phyloP scores from a whole-genome alignment of 2,113 vertebrate species.

The Podocnemis expansa region DNA sequence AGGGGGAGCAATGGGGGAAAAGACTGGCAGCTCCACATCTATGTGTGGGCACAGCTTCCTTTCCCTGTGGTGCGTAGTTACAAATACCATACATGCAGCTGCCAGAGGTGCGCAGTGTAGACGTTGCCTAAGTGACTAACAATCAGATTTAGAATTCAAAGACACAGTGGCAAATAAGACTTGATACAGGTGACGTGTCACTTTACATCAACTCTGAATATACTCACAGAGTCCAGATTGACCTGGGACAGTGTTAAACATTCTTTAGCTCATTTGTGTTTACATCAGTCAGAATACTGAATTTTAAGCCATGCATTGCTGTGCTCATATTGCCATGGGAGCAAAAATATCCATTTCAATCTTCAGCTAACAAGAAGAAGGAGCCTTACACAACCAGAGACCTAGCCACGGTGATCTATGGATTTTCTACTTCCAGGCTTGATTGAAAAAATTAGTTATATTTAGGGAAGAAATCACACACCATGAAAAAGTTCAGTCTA shows the following conservation, averaged over 20 bases:
- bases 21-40: too few species aligned
- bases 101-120: too few species aligned
- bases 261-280: neutral
- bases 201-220: neutral
- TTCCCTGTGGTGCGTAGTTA: too few species aligned
- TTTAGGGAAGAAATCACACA: neutral
- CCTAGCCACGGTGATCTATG: neutral
- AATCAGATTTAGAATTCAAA: too few species aligned
- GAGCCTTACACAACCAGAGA: too few species aligned
- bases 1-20: too few species aligned
- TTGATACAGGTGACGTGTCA: neutral
- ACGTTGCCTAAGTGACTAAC: too few species aligned
- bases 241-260: neutral
- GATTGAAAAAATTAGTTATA: neutral
- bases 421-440: neutral
- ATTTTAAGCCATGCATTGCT: neutral
- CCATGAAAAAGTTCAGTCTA: neutral
- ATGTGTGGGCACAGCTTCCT: too few species aligned
- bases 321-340: neutral
- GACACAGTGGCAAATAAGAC: too few species aligned
- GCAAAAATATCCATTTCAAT: neutral
- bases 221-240: neutral
- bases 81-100: too few species aligned
- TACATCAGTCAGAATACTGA: neutral
- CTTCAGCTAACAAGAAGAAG: neutral